phyloP scores from a whole-genome alignment of 2,888 invertebrate species.

The Gordius sp. region DNA sequence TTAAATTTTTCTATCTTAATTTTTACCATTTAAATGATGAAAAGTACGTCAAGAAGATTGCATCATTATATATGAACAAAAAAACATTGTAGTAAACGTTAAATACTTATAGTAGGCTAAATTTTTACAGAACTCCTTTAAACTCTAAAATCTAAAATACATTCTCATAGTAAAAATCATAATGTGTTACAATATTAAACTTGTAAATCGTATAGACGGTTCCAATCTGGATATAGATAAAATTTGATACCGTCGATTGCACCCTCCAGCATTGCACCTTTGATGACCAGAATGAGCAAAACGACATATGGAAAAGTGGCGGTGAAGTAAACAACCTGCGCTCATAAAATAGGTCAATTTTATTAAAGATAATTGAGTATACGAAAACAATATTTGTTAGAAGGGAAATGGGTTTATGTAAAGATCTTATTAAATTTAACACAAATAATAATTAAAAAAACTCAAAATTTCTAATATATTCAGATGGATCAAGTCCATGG shows the following conservation, averaged over 20 bases:
- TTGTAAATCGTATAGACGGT: conserved; percentile 49
- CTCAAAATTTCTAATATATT: too few species aligned
- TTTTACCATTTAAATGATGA: too few species aligned
- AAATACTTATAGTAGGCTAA: neutral
- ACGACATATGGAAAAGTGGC: conserved; percentile 68
- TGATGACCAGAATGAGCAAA: conserved; percentile 53
- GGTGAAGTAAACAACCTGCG: conserved; percentile 56
- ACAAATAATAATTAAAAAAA: neutral
- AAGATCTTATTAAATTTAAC: neutral
- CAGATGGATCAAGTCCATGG: too few species aligned
- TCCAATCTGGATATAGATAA: conserved; percentile 63
- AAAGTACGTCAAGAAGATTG: neutral
- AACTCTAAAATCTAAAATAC: neutral
- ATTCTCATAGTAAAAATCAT: neutral
- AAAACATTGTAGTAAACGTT: too few species aligned
- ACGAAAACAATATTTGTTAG: too few species aligned
- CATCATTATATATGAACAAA: neutral
- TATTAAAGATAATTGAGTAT: too few species aligned
- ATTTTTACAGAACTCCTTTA: neutral
- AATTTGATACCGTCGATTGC: conserved; percentile 55
- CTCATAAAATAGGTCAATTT: neutral
- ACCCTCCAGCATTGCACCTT: conserved; percentile 65
- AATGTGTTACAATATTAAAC: conserved; percentile 32
- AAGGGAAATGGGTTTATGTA: neutral
- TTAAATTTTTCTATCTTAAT: too few species aligned